Percentiles rank a stretch among this genome's conserved stretches.
Conservation (phyloP, 35 echinoderm and acorn worm genomes). For the Amphiura filiformis region DNA sequence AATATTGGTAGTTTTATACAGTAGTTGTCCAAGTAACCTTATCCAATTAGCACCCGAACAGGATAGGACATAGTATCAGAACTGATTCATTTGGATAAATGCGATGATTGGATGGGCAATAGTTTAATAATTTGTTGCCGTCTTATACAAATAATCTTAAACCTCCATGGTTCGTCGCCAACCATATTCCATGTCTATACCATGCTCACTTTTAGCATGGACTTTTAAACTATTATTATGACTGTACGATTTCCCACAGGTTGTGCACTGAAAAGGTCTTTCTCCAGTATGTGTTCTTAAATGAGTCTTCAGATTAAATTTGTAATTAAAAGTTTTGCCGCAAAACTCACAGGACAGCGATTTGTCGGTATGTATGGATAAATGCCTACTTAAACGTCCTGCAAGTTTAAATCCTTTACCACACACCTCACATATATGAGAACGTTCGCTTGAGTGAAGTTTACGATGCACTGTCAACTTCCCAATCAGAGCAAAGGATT, state of each 20-base stretch:
- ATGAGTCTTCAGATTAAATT: not conserved
- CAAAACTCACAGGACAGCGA: not conserved
- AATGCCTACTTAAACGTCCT: not conserved
- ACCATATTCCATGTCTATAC: not conserved
- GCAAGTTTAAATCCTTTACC: not conserved
- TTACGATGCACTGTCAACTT: not conserved
- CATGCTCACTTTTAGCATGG: not conserved
- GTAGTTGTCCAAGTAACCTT: no score
- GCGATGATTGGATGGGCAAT: no score
- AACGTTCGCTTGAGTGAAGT: not conserved
- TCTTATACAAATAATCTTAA: no score
- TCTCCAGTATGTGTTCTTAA: not conserved
- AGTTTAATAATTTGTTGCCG: no score
- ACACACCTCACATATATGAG: not conserved
- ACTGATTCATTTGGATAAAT: no score
- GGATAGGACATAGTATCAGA: no score
- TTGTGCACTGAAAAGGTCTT: not conserved
- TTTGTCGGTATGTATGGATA: not conserved
- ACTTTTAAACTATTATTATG: not conserved
- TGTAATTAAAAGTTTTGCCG: not conserved
- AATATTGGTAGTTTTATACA: no score
- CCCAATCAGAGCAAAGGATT: not conserved
- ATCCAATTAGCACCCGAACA: no score
- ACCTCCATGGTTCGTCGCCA: not conserved
- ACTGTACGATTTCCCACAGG: not conserved